phyloP scores from a whole-genome alignment of 2,113 vertebrate genomes.

The Syngnathus floridae region DNA sequence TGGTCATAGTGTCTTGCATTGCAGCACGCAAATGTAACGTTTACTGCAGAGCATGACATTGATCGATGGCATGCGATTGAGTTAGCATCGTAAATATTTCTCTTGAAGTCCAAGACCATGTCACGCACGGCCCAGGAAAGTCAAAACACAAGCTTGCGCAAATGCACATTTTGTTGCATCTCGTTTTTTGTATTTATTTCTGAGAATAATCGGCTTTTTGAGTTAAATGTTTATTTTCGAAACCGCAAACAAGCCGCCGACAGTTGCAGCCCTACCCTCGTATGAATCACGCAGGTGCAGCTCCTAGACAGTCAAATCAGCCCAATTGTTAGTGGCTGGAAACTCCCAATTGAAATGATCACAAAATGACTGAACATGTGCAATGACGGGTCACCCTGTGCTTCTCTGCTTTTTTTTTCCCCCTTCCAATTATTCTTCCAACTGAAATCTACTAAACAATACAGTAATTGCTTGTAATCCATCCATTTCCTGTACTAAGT shows the following conservation, averaged over 20 bases:
- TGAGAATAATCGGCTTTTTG: not conserved
- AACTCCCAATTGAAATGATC: not conserved
- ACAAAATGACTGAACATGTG: not conserved
- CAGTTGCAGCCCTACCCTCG: not conserved
- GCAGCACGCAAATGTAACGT: slow-evolving; percentile 33
- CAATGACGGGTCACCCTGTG: not conserved
- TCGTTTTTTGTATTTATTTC: not conserved
- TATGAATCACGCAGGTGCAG: not conserved
- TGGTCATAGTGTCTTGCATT: slow-evolving; percentile 5
- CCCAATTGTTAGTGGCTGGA: not conserved
- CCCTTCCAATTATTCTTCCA: not conserved
- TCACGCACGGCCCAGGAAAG: slow-evolving; percentile 28
- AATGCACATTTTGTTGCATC: slow-evolving; percentile 4
- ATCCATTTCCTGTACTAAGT: not conserved
- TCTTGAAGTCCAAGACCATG: slow-evolving; percentile 29
- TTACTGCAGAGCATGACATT: slow-evolving; percentile 33
- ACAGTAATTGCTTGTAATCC: not conserved
- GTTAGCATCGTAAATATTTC: slow-evolving; percentile 27
- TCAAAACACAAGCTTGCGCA: not conserved
- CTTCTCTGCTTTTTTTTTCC: not conserved
- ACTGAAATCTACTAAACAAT: not conserved
- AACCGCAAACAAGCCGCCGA: not conserved
- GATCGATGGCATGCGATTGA: slow-evolving; percentile 14
- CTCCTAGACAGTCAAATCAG: not conserved
- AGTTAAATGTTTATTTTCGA: not conserved